These are phyloP conservation scores for Tyrannus savana DNA, from an alignment of 2,113 vertebrate species.

Conservation along the genomic window DNA sequence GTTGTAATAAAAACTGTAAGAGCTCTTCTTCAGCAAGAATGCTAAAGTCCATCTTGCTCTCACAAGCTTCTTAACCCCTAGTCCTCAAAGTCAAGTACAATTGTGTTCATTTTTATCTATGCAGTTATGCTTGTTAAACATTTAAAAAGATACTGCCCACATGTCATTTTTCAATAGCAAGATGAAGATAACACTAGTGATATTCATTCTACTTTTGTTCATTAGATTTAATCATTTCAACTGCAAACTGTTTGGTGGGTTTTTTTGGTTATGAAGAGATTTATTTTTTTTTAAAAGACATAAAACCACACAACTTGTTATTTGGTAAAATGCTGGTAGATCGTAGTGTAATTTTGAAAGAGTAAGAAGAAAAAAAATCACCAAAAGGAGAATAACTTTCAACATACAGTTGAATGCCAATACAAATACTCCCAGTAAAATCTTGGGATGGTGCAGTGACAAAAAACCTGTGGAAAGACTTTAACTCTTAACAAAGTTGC, in stretches of 20 bases:
- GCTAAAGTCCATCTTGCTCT: background rate
- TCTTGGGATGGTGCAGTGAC: background rate
- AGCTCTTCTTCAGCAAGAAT: background rate
- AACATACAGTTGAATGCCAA: background rate
- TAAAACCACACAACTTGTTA: background rate
- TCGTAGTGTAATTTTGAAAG: background rate
- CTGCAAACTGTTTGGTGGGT: background rate
- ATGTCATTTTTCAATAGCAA: background rate
- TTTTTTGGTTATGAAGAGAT: background rate
- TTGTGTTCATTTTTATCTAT: background rate
- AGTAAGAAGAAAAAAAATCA: background rate
- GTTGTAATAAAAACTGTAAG: background rate
- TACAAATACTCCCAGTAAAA: background rate
- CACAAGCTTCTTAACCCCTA: background rate
- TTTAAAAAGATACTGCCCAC: background rate
- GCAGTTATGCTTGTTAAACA: background rate
- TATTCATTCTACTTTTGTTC: background rate
- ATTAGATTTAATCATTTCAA: background rate
- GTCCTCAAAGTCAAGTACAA: background rate
- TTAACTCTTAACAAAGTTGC: background rate
- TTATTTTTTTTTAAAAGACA: background rate
- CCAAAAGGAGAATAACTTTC: rapidly evolving
- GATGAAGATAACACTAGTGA: background rate
- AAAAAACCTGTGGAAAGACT: background rate
- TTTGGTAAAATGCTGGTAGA: background rate